Conservation (phyloP, 2,113 vertebrate species). For the Drymodes brunneopygia region DNA sequence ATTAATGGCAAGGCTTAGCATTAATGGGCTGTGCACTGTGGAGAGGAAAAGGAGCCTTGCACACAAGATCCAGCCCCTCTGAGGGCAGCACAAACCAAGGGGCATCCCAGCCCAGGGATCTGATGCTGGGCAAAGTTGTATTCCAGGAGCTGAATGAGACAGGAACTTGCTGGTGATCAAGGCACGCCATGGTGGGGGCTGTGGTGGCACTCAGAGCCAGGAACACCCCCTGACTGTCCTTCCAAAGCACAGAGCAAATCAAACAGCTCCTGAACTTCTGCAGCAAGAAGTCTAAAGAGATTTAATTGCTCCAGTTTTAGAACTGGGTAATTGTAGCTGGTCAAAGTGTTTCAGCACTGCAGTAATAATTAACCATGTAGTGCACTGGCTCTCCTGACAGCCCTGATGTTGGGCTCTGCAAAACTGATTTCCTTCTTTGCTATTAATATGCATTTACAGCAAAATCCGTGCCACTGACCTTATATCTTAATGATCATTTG, state of each 20-base stretch:
- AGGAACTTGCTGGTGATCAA: not conserved
- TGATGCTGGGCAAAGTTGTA: not conserved
- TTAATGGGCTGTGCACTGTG: not conserved
- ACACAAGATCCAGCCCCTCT: not conserved
- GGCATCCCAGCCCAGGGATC: not conserved
- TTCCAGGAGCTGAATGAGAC: not conserved
- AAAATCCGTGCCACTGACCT: not conserved
- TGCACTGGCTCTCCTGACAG: not conserved
- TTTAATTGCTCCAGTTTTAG: conserved; percentile 9
- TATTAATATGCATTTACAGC: not conserved
- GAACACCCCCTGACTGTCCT: not conserved
- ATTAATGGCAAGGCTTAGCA: not conserved
- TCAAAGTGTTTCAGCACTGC: not conserved
- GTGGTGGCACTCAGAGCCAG: not conserved
- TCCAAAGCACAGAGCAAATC: not conserved
- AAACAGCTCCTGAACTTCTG: not conserved
- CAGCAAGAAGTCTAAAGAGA: not conserved
- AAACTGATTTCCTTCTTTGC: not conserved
- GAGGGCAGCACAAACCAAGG: not conserved
- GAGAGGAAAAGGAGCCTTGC: not conserved
- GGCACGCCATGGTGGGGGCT: not conserved
- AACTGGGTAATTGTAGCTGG: not conserved
- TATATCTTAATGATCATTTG: not conserved
- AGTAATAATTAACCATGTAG: conserved; percentile 16
- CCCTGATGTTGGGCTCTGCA: not conserved